phyloP scores from a whole-genome alignment of 1,140 invertebrate genomes.

The Orchesella cincta region DNA sequence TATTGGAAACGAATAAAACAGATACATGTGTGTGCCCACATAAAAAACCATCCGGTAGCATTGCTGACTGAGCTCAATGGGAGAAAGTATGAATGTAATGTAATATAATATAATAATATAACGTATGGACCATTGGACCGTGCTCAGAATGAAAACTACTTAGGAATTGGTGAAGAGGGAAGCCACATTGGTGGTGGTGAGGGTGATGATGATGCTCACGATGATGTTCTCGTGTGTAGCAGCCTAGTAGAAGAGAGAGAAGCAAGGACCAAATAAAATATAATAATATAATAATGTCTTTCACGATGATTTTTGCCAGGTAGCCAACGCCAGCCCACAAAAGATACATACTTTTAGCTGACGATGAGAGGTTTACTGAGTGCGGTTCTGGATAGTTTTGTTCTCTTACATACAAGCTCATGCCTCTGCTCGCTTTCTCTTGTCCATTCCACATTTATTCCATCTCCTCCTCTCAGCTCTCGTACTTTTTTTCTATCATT shows the following conservation, averaged over 20 bases:
- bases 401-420: neutral
- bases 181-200: neutral
- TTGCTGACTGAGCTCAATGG: neutral
- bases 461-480: neutral
- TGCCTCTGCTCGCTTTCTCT: neutral
- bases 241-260: neutral
- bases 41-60: neutral
- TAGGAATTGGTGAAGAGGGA: neutral
- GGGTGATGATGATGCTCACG: neutral
- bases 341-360: constrained; percentile 15
- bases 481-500: neutral
- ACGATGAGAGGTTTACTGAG: too few species aligned
- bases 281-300: constrained; percentile 22
- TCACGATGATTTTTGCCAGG: constrained; percentile 13
- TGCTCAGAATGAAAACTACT: constrained; percentile 3
- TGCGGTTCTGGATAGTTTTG: neutral
- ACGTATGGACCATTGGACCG: constrained; percentile 10
- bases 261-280: neutral
- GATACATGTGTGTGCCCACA: neutral
- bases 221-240: neutral
- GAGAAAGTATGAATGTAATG: neutral
- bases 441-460: neutral
- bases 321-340: constrained; percentile 14
- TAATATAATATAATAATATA: constrained; percentile 8
- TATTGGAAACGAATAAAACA: constrained; percentile 7